Base-by-base conservation (phyloP, 1,140 invertebrate genomes). In the Drosophila kohkoa region DNA sequence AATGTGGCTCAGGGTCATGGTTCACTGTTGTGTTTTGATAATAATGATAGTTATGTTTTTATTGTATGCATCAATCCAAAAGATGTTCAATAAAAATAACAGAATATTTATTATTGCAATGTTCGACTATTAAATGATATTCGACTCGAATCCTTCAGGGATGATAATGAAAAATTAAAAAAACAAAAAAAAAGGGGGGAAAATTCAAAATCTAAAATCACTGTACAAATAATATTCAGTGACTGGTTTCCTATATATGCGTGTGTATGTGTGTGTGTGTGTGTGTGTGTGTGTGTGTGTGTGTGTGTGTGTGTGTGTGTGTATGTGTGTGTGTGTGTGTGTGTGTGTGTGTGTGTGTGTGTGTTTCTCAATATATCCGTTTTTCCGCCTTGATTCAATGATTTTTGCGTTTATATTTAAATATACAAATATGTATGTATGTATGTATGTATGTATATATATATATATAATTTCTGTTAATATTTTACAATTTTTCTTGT, bases 401-500 rank as follows among this genome's bases (percentile, higher is more conserved):
- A 60, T 60, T 65, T 78, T 78, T 48, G 62, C 54, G 46, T 76
- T 67, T 72, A 76, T 72, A 41, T 65, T 65, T 55, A 55, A 65
- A 65, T 55, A 65, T 65, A 65, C 63, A 65, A 16, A 20, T 59
- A 52, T 73, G 8, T 52, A 49, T 66, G n/a, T 70, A 41, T 30
- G 43, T 20, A 46, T 45, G 52, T 63, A 32, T 66, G 15, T 66
- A 45, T 66, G 43, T 70, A 65, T 68, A 54, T 60, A 66, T 75
- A 62, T 25, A 25, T 25, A 25, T 25, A 25, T 25, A 66, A 51
- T 59, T 78, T 67, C 46, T 70, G 64, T 88, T 88, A 88, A 82
- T 87, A 87, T 88, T 88, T 87, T 87, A 86, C 82, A 86, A 49
- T 62, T 87, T 66, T 82, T 79, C 7, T 32, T 32, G 30, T 7